These are phyloP conservation scores for Argentina silus DNA, from an alignment of 2,797 vertebrate species.

Conservation along the genomic window DNA sequence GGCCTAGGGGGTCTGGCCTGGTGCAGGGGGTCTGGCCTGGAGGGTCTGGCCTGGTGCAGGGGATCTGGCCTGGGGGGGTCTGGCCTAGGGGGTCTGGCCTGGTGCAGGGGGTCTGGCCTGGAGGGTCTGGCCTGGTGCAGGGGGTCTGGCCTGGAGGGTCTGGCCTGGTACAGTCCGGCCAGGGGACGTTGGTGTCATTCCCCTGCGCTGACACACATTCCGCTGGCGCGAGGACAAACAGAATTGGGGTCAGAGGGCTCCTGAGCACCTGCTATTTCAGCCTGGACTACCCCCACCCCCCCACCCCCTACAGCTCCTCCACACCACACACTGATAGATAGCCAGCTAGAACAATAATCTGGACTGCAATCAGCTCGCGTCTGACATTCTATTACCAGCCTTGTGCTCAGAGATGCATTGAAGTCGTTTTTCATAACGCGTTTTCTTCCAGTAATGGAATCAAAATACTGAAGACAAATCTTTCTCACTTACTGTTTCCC, in stretches of 20 bases:
- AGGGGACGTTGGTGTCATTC: constrained; percentile 43
- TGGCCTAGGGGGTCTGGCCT: no score
- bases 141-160: background rate
- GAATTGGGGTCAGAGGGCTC: constrained; percentile 46
- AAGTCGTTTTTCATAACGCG: constrained; percentile 26
- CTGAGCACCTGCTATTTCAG: constrained; percentile 46
- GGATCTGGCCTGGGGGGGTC: no score
- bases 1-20: no score
- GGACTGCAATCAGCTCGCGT: constrained; percentile 28
- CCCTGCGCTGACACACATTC: constrained; percentile 54
- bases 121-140: background rate
- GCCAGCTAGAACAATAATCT: constrained; percentile 29
- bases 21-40: no score
- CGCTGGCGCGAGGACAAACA: constrained; percentile 56
- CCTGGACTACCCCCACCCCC: background rate
- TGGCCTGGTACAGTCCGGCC: constrained; percentile 10
- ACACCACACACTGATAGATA: constrained; percentile 21
- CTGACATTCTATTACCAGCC: constrained; percentile 34
- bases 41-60: no score
- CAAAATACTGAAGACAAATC: constrained; percentile 14
- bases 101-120: background rate
- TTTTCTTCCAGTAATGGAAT: constrained; percentile 23
- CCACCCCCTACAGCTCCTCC: background rate
- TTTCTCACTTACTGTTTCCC: constrained; percentile 16
- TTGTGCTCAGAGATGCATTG: constrained; percentile 22